Percentiles rank a stretch among this genome's conserved stretches.
Evolutionary conservation across 2,797 vertebrate species (phyloP).

Genomic region (Peromyscus attwateri): DNA sequence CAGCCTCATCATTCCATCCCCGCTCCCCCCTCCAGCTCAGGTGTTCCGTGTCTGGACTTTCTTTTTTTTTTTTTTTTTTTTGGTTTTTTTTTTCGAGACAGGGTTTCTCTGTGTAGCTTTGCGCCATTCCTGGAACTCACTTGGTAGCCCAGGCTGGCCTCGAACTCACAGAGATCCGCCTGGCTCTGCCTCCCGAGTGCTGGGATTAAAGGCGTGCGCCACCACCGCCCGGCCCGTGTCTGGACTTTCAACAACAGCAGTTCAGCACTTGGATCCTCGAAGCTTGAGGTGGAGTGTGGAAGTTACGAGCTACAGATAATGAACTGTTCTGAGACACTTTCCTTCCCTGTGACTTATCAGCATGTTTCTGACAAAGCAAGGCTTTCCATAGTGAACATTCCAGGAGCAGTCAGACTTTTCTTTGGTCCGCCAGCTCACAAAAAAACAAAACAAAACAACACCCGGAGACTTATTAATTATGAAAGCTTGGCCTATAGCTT

Average conservation of each 20-base stretch:
- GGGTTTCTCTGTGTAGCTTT: no score
- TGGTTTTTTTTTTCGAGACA: no score
- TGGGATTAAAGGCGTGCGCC: no score
- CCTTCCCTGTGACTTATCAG: background rate
- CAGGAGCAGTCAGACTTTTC: background rate
- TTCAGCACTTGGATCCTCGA: background rate
- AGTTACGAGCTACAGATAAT: background rate
- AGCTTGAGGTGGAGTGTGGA: background rate
- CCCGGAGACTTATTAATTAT: background rate
- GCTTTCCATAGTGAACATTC: background rate
- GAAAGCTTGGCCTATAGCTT: background rate
- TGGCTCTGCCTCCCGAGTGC: no score
- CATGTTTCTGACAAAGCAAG: background rate
- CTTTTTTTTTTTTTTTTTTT: no score
- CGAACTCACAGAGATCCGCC: no score
- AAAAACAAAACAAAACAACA: background rate
- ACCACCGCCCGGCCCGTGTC: no score
- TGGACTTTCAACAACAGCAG: background rate
- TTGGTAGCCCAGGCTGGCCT: no score
- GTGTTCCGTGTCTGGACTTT: conserved; percentile 11
- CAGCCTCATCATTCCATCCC: background rate
- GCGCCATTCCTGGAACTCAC: no score
- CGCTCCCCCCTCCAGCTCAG: fast-evolving
- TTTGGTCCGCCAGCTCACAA: background rate
- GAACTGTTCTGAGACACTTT: background rate